Base-by-base conservation (phyloP, 2,888 invertebrate genomes). In the Acanthosepion esculentum region DNA sequence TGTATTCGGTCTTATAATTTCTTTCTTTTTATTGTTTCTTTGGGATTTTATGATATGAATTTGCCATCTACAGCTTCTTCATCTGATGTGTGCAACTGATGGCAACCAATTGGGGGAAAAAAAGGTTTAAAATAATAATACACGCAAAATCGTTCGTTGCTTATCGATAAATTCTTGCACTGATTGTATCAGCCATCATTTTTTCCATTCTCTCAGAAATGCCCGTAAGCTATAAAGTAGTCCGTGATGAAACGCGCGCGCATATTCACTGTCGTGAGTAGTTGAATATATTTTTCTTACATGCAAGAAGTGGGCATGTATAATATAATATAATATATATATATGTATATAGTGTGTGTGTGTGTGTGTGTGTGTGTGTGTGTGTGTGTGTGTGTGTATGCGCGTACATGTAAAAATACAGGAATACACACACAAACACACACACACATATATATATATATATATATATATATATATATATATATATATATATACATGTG, bases 81-180 rank as follows among this genome's bases (percentile, higher is more conserved):
- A 29, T 78, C 10, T 29, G 78, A 15, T 55, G 55, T 55, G 55
- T 55, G 55, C 78, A 29, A 29, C 29, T 7, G 78, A 78, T 78
- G 78, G 78, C 78, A 29, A 29, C 29, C 12, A 78, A 78, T 78
- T 78, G 29, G 0, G 10, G 78, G n/a, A n/a, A 8, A 29, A 26
- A 12, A 26, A 26, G 8, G 12, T 6, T 78, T 10, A 78, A 29
- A 78, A 78, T 78, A 78, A 78, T 78, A 78, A 78, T 78, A 29
- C 29, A 78, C 29, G 26, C 26, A 7, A 78, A 78, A 78, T 64
- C 64, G 23, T 64, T 64, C 26, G 78, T n/a, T 78, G 78, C 78
- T 78, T 78, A 78, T 78, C 78, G 78, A 78, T 78, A 78, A 78
- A n/a, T 78, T 78, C 26, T 78, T 78, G 78, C 78, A n/a, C 78